Base-by-base conservation (phyloP, 1,140 invertebrate species). In the Cyclina sinensis region DNA sequence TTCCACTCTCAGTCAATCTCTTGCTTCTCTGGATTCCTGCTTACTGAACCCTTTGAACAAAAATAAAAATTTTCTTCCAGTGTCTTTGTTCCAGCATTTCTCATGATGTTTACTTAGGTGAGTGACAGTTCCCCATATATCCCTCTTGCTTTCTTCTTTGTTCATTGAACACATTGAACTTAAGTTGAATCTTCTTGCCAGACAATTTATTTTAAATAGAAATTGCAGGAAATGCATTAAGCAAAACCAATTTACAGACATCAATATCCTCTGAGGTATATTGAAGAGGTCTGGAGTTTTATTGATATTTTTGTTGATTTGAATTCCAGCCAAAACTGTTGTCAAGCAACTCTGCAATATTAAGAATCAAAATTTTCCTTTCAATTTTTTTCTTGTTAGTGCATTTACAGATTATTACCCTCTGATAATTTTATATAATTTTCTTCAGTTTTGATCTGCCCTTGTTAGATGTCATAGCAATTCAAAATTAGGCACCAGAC, bases 201-300 rank as follows among this genome's bases (percentile, higher is more conserved):
- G 14, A 65, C 59, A 65, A 30, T 65, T 27, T 4, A 7, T 65
- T 32, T 65, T 65, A 32, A n/a, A 32, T 35, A 7, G 51, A 54
- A 54, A 54, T 18, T 30, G 16, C 59, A 35, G 59, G 59, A 65
- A 65, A 65, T 27, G 59, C 59, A 65, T 65, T 65, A 5, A 65
- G 30, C 59, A 65, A 65, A 65, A 30, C 14, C 24, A 14, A 16
- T 65, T 65, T 65, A 30, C 59, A 30, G 59, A 65, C 59, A 27
- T 65, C 7, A 11, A 65, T 65, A 30, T 65, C 59, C 59, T 65
- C 1, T 7, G 59, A 35, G 59, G 16, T 7, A 65, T 65, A 65
- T 65, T 65, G 51, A 30, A n/a, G 16, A 65, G 11, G 59, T 65
- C 59, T 65, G 59, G 59, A 14, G 30, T 65, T 65, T 65, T 16